Conservation (phyloP, 2,797 vertebrate species). For the Molossus alvarezi region DNA sequence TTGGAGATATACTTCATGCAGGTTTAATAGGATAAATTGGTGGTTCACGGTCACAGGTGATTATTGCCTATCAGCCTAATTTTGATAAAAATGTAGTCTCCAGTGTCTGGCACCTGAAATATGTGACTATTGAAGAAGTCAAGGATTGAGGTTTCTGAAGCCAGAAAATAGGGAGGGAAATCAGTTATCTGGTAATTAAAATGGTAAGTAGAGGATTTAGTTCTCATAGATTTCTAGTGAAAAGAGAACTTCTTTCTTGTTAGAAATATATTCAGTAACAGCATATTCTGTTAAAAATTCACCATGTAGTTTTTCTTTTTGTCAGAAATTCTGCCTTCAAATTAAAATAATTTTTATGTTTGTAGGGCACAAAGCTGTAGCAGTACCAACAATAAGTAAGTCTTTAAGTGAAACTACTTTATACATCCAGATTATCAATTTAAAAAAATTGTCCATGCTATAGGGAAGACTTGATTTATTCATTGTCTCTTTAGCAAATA, state of each 20-base stretch:
- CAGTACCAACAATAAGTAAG: slow-evolving; percentile 29
- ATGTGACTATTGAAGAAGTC: background rate
- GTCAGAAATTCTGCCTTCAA: background rate
- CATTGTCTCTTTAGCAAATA: slow-evolving; percentile 8
- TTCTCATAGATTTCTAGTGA: slow-evolving; percentile 19
- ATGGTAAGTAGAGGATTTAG: background rate
- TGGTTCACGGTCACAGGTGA: background rate
- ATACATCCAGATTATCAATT: background rate
- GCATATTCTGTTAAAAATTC: background rate
- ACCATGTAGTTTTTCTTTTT: background rate
- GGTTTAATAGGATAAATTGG: background rate
- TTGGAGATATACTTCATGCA: background rate
- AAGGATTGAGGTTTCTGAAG: slow-evolving; percentile 1
- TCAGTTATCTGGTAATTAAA: background rate
- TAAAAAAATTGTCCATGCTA: background rate
- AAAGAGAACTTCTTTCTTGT: slow-evolving; percentile 14
- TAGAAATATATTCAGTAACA: background rate
- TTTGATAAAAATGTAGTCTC: background rate
- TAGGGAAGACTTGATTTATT: slow-evolving; percentile 45
- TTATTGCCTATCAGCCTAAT: background rate
- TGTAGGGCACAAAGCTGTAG: background rate
- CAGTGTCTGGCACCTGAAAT: background rate
- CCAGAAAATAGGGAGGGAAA: background rate
- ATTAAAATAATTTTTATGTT: slow-evolving; percentile 38
- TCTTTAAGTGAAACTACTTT: slow-evolving; percentile 32